Base-by-base conservation (phyloP, 1,140 invertebrate genomes). In the Epicauta chinensis region DNA sequence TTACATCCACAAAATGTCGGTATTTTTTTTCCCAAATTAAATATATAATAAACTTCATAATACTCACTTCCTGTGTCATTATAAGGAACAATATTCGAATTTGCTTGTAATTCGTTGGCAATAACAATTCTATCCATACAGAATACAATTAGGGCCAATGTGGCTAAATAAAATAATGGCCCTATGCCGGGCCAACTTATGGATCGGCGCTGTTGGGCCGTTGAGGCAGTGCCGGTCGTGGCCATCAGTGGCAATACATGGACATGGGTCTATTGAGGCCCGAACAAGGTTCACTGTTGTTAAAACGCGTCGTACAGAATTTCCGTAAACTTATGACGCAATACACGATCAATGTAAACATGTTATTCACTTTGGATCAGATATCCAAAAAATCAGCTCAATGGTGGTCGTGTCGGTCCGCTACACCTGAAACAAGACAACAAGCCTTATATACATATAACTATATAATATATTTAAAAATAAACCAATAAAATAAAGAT, bases 161-260 rank as follows among this genome's bases (percentile, higher is more conserved):
- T 23, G 16, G 45, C 52, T 30, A 34, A 39, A 30, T 15, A 29
- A 14, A 49, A 36, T 42, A 49, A 31, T 41, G 51, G 42, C 51
- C 42, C 51, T 42, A 31, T 23, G 45, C 46, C 46, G 52, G 42
- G 52, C 52, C 52, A 44, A 42, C 44, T 40, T 13, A 41, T 46
- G 51, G 34, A 47, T 38, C 51, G 51, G 43, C 51, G 51, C 38
- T 53, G 51, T 38, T n/a, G 44, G 51, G 44, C 44, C 40, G 44
- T 36, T 10, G 16, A 39, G 29, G 40, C 36, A 15, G 36, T 39
- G 38, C 43, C 42, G 36, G 37, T 44, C 36, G 51, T 43, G 34
- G 44, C 44, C 44, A 53, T 45, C 44, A 45, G 51, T 41, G 44
- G 32, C 39, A 45, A 39, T 53, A 48, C 34, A 47, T 35, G 37